These are phyloP conservation scores for Megathymus violae DNA, from an alignment of 1,140 invertebrate species.

Conservation along the genomic window DNA sequence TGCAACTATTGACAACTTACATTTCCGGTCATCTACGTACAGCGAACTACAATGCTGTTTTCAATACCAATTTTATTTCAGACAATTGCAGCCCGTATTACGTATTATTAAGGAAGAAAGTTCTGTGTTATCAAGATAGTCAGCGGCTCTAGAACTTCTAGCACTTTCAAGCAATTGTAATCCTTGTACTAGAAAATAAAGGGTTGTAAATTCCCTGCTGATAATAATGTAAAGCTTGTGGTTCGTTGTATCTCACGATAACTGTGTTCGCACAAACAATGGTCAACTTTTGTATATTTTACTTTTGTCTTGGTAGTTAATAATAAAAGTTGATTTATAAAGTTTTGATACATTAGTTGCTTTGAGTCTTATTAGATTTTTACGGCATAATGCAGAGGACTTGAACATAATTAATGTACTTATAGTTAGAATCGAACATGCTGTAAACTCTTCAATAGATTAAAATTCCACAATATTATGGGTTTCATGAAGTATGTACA, in stretches of 20 bases:
- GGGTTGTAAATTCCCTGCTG: not conserved
- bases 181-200: not conserved
- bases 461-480: too few relatives aligned
- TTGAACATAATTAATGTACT: too few relatives aligned
- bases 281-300: not conserved
- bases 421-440: too few relatives aligned
- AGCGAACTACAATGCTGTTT: not conserved
- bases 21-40: constrained; percentile 24
- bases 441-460: too few relatives aligned
- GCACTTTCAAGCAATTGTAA: not conserved
- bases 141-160: not conserved
- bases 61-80: not conserved
- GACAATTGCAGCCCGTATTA: not conserved
- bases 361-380: too few relatives aligned
- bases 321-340: not conserved
- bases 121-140: not conserved
- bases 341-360: too few relatives aligned
- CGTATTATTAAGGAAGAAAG: not conserved
- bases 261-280: constrained; percentile 1
- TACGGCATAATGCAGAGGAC: too few relatives aligned
- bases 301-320: not conserved
- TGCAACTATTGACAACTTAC: constrained; percentile 10
- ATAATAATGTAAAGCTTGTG: not conserved
- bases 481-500: too few relatives aligned
- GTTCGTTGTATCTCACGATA: constrained; percentile 7